Base-by-base conservation (phyloP, 2,113 vertebrate genomes). In the Bubo bubo region DNA sequence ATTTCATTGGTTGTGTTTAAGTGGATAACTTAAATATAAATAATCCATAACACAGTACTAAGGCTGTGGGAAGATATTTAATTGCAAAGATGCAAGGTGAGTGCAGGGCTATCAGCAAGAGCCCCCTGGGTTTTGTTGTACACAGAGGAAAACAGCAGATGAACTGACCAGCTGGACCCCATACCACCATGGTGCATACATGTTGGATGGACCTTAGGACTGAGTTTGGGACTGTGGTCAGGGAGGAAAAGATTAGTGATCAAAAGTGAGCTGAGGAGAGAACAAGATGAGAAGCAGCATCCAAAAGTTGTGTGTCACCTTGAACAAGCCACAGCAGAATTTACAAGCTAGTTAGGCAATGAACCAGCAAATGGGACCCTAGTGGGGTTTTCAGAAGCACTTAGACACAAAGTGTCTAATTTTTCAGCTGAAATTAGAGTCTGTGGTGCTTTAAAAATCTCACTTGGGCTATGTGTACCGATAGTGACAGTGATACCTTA, bases 111-210 rank as follows among this genome's bases (percentile, higher is more conserved):
- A n/a, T 32, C 22, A 86, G 34, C 41, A 74, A 37, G 6, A 75
- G 8, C 5, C 21, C 32, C 22, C 35, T 80, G 67, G 19, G 3
- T 83, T 66, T 71, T 30, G 8, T 34, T 13, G 8, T 18, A 24
- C 2, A 4, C 10, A 71, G 32, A 70, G 12, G 32, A 55, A 91
- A 91, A 45, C 11, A 50, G 12, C 11, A 89, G 52, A 43, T 52
- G 53, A 58, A 23, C 7, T 17, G 49, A 34, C 6, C 10, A 35
- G 14, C 39, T 35, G 32, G 11, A 55, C 10, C 5, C 5, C 11
- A n/a, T 43, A 55, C 49, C 37, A 63, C 15, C 0, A 0, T 3
- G 17, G 34, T 52, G 14, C 7, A 8, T 28, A 73, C 1, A 0
- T 71, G 43, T 32, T 5, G 1, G 27, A 12, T 28, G 34, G 12